Evolutionary conservation across 2,797 vertebrate species (phyloP).

Genomic region (Poeciliopsis infans): DNA sequence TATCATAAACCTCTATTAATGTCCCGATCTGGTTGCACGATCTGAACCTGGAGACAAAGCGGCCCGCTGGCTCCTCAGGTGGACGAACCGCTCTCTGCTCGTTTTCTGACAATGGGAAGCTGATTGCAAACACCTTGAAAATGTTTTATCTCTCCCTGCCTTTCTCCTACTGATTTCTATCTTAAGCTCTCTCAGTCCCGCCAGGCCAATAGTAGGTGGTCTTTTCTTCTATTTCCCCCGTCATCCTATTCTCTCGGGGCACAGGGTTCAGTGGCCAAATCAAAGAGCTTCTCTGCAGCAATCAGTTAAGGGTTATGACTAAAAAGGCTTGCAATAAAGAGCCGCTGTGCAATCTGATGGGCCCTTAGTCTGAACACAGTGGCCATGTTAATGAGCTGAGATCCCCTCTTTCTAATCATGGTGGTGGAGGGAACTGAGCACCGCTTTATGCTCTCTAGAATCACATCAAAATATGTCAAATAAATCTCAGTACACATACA

Average conservation of each 20-base stretch:
- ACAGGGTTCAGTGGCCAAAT: conserved; percentile 68
- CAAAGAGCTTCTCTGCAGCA: conserved; percentile 72
- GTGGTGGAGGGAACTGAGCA: conserved; percentile 51
- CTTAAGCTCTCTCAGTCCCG: conserved; percentile 57
- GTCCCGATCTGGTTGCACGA: conserved; percentile 42
- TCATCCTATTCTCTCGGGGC: conserved; percentile 50
- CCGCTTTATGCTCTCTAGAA: conserved; percentile 34
- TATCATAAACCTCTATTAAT: conserved; percentile 64
- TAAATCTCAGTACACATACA: conserved; percentile 18
- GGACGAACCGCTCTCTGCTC: conserved; percentile 40
- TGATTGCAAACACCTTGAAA: conserved; percentile 77
- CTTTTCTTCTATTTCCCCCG: conserved; percentile 46
- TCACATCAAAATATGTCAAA: conserved; percentile 22
- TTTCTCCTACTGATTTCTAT: conserved; percentile 63
- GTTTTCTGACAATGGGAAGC: conserved; percentile 57
- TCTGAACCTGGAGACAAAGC: conserved; percentile 56
- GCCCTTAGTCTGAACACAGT: conserved; percentile 59
- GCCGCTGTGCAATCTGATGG: conserved; percentile 74
- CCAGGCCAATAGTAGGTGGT: conserved; percentile 60
- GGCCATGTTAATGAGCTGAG: conserved; percentile 72
- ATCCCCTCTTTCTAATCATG: conserved; percentile 63
- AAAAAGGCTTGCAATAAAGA: conserved; percentile 64
- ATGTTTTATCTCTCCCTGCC: conserved; percentile 58
- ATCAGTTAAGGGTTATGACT: conserved; percentile 82
- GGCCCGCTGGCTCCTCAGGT: conserved; percentile 40